Evolutionary conservation across 1,140 invertebrate species (phyloP), one percentile per base, ranked within the genome.

Genomic region (Aleiodes sp.): DNA sequence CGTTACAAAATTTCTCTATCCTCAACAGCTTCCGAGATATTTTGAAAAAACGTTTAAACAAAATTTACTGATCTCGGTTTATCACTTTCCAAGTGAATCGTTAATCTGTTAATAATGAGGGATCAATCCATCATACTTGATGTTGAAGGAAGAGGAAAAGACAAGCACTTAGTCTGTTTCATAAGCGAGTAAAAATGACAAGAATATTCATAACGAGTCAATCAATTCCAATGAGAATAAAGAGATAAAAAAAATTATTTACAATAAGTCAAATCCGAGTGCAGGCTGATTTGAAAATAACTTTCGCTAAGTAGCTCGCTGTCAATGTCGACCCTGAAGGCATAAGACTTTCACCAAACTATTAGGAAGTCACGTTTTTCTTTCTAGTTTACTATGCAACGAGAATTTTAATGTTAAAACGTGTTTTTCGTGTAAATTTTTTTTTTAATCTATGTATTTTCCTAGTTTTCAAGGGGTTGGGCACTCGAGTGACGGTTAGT

Each of bases 271-370:
- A 46, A 63, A 14, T 37, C 46, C 59, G 31, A 28, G 46, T 65
- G 29, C 52, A 35, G 33, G 4, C 12, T 37, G 7, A 63, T 35
- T 33, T 41, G 31, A 29, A 24, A 33, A 37, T 56, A 24, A 56
- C 65, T 56, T 63, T 63, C 35, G 14, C 60, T 19, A 0, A 16
- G 21, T 35, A 19, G n/a, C 24, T 26, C 12, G n/a, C 60, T 19
- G 60, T 52, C 10, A 63, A 63, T 41, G 21, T 39, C 14, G 60
- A 39, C 35, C 35, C 33, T 24, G 9, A 19, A 63, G 60, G 31
- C 33, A 39, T 63, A 63, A n/a, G 14, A 63, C 60, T 63, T 63
- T 63, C 60, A 21, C 60, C 21, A 9, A 41, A n/a, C 35, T 35
- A 12, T 63, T 37, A 37, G 46, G 46, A 52, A 52, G 46, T 52